Conservation (phyloP, 2,113 vertebrate genomes). For the Abramis brama region DNA sequence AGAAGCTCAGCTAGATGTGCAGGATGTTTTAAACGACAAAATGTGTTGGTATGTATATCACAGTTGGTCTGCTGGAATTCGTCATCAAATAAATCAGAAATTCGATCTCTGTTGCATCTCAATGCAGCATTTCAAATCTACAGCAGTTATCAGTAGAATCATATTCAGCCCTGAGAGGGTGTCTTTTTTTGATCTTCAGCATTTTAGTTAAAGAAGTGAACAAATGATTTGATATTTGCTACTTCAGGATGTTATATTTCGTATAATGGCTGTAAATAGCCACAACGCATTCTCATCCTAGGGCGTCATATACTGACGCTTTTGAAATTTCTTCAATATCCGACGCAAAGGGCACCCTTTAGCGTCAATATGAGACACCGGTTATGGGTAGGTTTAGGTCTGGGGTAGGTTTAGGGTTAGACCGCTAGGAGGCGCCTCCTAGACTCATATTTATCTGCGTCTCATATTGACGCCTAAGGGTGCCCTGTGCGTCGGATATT, state of each 20-base stretch:
- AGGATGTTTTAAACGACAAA: background rate
- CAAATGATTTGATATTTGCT: background rate
- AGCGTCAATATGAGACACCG: too few species aligned
- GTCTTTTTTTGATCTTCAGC: background rate
- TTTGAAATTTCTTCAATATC: too few species aligned
- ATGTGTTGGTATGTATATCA: slow-evolving; percentile 16
- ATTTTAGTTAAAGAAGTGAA: background rate
- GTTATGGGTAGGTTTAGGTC: too few species aligned
- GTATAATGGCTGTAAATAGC: background rate
- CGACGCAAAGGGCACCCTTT: too few species aligned
- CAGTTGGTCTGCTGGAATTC: slow-evolving; percentile 6
- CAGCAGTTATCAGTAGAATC: slow-evolving; percentile 26
- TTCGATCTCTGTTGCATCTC: background rate
- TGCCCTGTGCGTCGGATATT: too few species aligned
- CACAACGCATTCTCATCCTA: too few species aligned
- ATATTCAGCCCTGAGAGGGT: background rate
- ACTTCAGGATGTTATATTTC: background rate
- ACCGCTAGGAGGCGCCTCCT: too few species aligned
- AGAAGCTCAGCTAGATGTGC: background rate
- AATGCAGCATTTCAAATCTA: slow-evolving; percentile 24
- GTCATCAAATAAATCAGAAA: slow-evolving; percentile 2
- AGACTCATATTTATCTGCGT: too few species aligned
- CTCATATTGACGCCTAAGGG: too few species aligned
- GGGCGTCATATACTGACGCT: too few species aligned
- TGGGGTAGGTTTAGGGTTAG: too few species aligned